Conservation (phyloP, 1,140 invertebrate genomes). For the Dendrolimus kikuchii region DNA sequence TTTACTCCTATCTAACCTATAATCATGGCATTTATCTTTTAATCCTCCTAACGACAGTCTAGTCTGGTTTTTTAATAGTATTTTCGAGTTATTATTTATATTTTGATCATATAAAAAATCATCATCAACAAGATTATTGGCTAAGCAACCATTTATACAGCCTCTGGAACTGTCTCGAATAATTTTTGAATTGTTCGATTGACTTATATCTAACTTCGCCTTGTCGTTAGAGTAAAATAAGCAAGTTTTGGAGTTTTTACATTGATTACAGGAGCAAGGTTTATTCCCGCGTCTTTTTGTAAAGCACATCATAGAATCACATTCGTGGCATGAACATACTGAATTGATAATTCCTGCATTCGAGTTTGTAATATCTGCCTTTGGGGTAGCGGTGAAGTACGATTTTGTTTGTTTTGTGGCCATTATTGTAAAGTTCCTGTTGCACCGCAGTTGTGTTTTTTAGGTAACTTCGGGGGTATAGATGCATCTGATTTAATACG, state of each 20-base stretch:
- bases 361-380: slow-evolving; percentile 6
- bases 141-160: too few species aligned
- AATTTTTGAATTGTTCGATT: too few species aligned
- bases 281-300: slow-evolving; percentile 13
- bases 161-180: too few species aligned
- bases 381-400: background rate
- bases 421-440: too few species aligned
- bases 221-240: slow-evolving; percentile 8
- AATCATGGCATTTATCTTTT: background rate
- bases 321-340: slow-evolving; percentile 32
- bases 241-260: slow-evolving; percentile 16
- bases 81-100: background rate
- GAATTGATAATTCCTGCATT: slow-evolving; percentile 1
- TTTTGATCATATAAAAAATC: background rate
- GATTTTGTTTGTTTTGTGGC: background rate
- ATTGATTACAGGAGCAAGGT: slow-evolving; percentile 19
- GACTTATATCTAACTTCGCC: background rate
- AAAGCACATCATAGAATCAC: slow-evolving; percentile 28
- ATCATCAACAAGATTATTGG: too few species aligned
- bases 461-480: too few species aligned
- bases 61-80: background rate
- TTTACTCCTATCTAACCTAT: too few species aligned
- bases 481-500: too few species aligned
- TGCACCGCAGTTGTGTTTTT: too few species aligned
- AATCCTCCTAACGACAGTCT: background rate